These are phyloP conservation scores for Epinotia bilunana DNA, from an alignment of 2,888 invertebrate species.

Conservation along the genomic window DNA sequence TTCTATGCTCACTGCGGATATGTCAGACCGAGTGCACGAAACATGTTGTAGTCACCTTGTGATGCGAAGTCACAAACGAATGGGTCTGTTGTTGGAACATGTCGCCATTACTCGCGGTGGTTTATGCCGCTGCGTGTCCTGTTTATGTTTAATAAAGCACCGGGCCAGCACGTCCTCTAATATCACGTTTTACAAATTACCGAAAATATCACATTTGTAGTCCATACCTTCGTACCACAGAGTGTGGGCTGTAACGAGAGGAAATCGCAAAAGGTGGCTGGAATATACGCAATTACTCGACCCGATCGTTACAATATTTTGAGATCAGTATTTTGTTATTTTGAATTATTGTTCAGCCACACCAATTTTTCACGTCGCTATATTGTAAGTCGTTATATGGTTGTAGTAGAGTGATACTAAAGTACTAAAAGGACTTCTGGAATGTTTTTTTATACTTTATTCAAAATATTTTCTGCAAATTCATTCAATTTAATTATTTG, in stretches of 20 bases:
- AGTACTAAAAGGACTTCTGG: background rate
- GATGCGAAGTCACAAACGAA: background rate
- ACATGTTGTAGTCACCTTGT: background rate
- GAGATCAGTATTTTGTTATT: too few species aligned
- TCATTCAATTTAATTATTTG: background rate
- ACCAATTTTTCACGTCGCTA: background rate
- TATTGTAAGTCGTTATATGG: too few species aligned
- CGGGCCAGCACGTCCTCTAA: background rate
- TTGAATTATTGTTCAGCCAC: background rate
- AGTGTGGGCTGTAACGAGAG: background rate
- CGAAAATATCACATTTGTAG: background rate
- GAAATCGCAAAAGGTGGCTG: background rate
- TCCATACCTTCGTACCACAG: background rate
- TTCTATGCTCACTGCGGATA: too few species aligned
- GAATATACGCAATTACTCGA: background rate
- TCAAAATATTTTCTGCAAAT: background rate
- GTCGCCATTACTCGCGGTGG: conserved; percentile 1
- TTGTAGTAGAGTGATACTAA: too few species aligned
- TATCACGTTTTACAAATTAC: conserved; percentile 4
- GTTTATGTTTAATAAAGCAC: background rate
- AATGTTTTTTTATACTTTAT: background rate
- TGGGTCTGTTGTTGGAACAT: background rate
- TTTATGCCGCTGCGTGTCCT: conserved; percentile 9
- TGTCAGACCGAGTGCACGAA: background rate
- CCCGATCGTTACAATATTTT: background rate